Evolutionary conservation across 2,113 vertebrate species (phyloP).

Genomic region (Sminthopsis crassicaudata): DNA sequence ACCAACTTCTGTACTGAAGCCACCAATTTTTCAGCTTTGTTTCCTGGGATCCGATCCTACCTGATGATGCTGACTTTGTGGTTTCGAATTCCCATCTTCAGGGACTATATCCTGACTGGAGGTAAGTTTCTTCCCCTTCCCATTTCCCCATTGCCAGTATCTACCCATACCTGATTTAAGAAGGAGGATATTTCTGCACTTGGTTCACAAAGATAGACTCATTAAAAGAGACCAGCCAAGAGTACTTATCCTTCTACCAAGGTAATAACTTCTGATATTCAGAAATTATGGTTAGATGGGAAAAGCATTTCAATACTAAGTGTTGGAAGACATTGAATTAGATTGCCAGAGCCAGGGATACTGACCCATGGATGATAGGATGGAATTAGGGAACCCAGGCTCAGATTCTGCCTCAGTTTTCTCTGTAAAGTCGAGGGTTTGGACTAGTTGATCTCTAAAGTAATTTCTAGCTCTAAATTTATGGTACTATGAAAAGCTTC

Average conservation of each 20-base stretch:
- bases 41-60: constrained; percentile 88
- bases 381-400: background rate
- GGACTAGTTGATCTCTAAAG: background rate
- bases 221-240: background rate
- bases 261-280: background rate
- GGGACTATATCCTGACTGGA: constrained; percentile 92
- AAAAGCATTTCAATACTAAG: background rate
- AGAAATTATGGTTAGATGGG: background rate
- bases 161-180: background rate
- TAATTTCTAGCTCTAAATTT: background rate
- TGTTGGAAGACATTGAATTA: background rate
- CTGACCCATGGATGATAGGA: background rate
- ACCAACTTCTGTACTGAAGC: constrained; percentile 91
- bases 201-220: background rate
- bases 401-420: background rate
- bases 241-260: background rate
- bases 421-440: background rate
- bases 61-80: constrained; percentile 93
- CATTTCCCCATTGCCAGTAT: background rate
- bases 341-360: background rate
- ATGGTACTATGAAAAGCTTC: background rate
- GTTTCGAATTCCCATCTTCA: constrained; percentile 93
- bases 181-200: background rate
- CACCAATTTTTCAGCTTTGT: constrained; percentile 87
- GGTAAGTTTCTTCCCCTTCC: constrained; percentile 84